Conservation (phyloP, 2,113 vertebrate species). For the Miniopterus natalensis region DNA sequence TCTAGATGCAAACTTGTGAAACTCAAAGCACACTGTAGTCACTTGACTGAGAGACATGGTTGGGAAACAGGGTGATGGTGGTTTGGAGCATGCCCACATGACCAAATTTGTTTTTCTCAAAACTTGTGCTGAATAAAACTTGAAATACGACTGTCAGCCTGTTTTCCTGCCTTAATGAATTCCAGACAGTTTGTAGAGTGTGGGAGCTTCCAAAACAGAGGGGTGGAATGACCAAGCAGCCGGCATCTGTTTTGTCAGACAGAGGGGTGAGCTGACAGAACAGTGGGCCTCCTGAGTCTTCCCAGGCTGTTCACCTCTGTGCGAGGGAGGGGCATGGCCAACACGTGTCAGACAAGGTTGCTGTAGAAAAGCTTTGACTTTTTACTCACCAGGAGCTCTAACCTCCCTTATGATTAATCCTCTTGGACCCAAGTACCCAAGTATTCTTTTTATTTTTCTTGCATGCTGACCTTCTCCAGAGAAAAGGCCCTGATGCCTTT, state of each 20-base stretch:
- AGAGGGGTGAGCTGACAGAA: background rate
- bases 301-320: background rate
- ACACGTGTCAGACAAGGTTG: background rate
- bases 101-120: constrained; percentile 82
- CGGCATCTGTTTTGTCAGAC: constrained; percentile 38
- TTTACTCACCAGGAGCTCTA: background rate
- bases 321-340: background rate
- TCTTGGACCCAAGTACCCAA: background rate
- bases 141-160: constrained; percentile 79
- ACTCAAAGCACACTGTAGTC: constrained; percentile 51
- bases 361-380: background rate
- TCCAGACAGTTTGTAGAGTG: constrained; percentile 79
- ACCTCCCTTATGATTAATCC: background rate
- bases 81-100: constrained; percentile 72
- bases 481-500: constrained; percentile 26
- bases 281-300: background rate
- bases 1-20: background rate
- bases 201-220: constrained; percentile 79
- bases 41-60: constrained; percentile 70
- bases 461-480: constrained; percentile 35
- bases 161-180: constrained; percentile 81
- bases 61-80: constrained; percentile 74
- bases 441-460: background rate
- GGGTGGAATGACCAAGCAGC: constrained; percentile 20
- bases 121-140: constrained; percentile 78